Base-by-base conservation (phyloP, 2,797 vertebrate genomes). In the Trachurus trachurus region DNA sequence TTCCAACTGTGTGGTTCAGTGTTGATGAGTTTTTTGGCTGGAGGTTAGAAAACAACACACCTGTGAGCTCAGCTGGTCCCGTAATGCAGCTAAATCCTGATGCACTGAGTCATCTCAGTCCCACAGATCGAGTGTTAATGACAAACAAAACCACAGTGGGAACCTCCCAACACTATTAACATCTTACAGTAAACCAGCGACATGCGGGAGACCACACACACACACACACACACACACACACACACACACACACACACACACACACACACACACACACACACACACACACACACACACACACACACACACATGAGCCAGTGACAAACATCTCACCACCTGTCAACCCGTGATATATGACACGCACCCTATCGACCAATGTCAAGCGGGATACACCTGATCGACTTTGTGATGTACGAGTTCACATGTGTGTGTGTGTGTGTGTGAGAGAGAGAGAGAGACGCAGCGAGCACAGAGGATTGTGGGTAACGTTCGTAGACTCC, bases 271-370 rank as follows among this genome's bases (percentile, higher is more conserved):
- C 17, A 9, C 19, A 49, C 17, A 57, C 56, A 59, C 63, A 59
- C 47, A 49, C 8, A 49, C 17, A 9, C 19, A 49, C 17, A 57
- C 56, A 59, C 63, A 59, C 47, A 49, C 47, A 49, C 8, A 49
- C 7, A 0, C 19, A 50, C 19, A 57, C 61, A 59, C 63, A 59
- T 53, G 26, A 12, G 12, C 9, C 63, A 0, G 54, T 68, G 80
- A 76, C 81, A 82, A 85, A 81, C 81, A n/a, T 22, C 82, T 76
- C 73, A 0, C 21, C 44, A 21, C 60, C 85, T 49, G 42, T 87
- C 88, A 80, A 9, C 61, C 71, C 12, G 15, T 91, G 89, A 92
- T 78, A 52, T 85, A 91, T 67, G 70, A 82, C 83, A 26, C 74
- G 54, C 70, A 67, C 60, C 75, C 59, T 75, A 87, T 88, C 67